These are phyloP conservation scores for Melanotaenia duboulayi DNA, from an alignment of 2,113 vertebrate genomes.

Conservation along the genomic window DNA sequence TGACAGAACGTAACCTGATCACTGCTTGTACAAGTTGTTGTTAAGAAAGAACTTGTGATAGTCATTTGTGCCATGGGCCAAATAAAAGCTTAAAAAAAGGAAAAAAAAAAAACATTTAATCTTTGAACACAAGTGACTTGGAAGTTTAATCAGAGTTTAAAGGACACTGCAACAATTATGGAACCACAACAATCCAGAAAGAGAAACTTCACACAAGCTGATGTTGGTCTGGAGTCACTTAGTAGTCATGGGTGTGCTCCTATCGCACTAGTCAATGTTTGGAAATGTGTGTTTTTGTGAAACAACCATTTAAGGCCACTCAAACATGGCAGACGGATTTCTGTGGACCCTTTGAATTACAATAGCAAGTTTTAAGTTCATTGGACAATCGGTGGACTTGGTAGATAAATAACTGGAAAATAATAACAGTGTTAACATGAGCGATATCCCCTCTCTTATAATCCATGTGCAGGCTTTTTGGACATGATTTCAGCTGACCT, in stretches of 20 bases:
- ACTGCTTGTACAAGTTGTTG: conserved; percentile 37
- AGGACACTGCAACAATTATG: background rate
- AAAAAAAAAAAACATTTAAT: conserved; percentile 5
- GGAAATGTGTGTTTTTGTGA: background rate
- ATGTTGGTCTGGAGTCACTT: background rate
- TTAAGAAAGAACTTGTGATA: conserved; percentile 36
- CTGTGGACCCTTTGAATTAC: background rate
- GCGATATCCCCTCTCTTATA: conserved; percentile 33
- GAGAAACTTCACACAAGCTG: background rate
- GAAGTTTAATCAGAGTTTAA: background rate
- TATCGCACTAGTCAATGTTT: no score
- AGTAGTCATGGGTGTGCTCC: no score
- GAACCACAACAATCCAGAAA: conserved; percentile 6
- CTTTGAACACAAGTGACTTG: background rate
- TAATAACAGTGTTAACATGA: background rate
- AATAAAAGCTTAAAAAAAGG: background rate
- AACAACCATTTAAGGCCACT: background rate
- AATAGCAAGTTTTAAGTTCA: background rate
- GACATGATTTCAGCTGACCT: conserved; percentile 6
- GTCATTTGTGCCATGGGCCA: background rate
- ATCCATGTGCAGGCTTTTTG: conserved; percentile 9
- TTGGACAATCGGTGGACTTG: background rate
- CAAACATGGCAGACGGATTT: background rate
- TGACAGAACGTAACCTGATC: conserved; percentile 50
- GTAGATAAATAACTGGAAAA: background rate